Evolutionary conservation across 2,797 vertebrate genomes (phyloP).

Genomic region (Acanthurus lineatus): DNA sequence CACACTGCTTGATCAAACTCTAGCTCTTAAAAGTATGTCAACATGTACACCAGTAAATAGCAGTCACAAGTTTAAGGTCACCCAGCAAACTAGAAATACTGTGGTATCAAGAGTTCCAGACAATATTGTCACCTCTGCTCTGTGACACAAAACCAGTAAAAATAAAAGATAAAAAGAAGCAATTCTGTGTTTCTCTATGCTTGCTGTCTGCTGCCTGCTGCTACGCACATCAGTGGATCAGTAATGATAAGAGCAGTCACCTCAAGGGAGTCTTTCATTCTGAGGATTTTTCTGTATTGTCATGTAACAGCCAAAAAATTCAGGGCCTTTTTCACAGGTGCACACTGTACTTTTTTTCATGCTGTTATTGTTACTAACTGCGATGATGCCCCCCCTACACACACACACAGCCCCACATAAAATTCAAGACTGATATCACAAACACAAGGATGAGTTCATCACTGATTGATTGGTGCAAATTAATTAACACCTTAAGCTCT

Average conservation of each 20-base stretch:
- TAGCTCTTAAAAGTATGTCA: background rate
- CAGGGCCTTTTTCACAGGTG: constrained; percentile 40
- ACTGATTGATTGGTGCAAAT: background rate
- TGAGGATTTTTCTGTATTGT: constrained; percentile 31
- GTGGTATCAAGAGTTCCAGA: background rate
- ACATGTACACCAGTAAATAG: background rate
- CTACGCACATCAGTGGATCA: constrained; percentile 13
- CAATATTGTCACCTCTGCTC: background rate
- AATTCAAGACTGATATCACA: background rate
- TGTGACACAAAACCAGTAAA: constrained; percentile 1
- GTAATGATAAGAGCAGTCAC: constrained; percentile 39
- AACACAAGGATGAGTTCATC: constrained; percentile 10
- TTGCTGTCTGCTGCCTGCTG: constrained; percentile 38
- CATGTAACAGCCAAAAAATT: constrained; percentile 38
- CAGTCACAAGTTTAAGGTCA: constrained; percentile 41
- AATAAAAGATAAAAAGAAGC: background rate
- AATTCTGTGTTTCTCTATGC: background rate
- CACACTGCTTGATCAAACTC: background rate
- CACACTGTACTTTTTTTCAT: constrained; percentile 15
- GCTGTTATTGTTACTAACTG: background rate
- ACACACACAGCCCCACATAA: too few species aligned
- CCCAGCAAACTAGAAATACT: too few species aligned
- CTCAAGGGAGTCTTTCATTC: constrained; percentile 36
- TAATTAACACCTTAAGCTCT: constrained; percentile 11
- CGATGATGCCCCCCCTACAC: too few species aligned